These are phyloP conservation scores for Ectemnius continuus DNA, from an alignment of 2,888 invertebrate genomes.

Conservation along the genomic window DNA sequence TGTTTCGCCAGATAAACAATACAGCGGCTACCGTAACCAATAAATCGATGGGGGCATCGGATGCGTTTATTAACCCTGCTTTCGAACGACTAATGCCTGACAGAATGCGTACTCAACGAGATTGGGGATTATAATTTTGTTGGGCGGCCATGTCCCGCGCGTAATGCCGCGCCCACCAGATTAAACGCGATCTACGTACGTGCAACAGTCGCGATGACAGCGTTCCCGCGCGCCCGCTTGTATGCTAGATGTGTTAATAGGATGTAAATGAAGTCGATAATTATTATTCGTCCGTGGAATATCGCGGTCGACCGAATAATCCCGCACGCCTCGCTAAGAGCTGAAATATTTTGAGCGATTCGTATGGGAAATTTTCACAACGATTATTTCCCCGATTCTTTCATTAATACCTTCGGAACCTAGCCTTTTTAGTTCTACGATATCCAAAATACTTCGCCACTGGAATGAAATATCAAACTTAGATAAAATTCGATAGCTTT, in stretches of 20 bases:
- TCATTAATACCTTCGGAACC: too few species aligned
- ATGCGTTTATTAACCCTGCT: conserved; percentile 51
- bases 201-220: conserved; percentile 49
- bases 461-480: too few species aligned
- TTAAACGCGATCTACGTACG: conserved; percentile 54
- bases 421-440: too few species aligned
- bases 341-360: neutral
- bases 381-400: neutral
- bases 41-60: conserved; percentile 27
- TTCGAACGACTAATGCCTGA: conserved; percentile 46
- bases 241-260: conserved; percentile 39
- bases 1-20: neutral
- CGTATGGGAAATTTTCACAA: too few species aligned
- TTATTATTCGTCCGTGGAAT: conserved; percentile 37
- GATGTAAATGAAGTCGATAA: conserved; percentile 59
- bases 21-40: conserved; percentile 8
- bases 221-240: too few species aligned
- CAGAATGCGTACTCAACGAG: conserved; percentile 50
- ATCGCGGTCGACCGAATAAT: conserved; percentile 3
- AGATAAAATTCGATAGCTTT: too few species aligned
- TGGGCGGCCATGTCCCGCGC: conserved; percentile 26
- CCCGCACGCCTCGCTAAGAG: conserved; percentile 7
- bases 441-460: too few species aligned
- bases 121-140: conserved; percentile 58
- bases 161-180: conserved; percentile 53